Conservation (phyloP, 2,797 vertebrate species). For the Pseudopleuronectes americanus region DNA sequence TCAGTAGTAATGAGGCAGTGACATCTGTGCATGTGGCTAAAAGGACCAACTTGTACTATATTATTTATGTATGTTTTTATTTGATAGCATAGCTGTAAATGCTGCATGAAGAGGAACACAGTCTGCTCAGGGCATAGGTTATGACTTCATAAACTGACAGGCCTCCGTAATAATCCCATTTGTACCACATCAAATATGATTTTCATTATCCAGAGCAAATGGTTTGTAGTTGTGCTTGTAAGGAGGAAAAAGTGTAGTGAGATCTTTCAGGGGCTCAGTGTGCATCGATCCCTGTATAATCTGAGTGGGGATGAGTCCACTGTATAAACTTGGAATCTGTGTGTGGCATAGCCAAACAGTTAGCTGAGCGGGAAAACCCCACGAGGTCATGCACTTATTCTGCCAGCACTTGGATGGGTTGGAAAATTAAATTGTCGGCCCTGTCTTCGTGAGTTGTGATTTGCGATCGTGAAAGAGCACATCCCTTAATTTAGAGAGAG, state of each 20-base stretch:
- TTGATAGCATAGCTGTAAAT: not conserved
- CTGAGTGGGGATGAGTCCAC: conserved; percentile 42
- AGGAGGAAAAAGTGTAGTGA: conserved; percentile 20
- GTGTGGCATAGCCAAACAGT: conserved; percentile 31
- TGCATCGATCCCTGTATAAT: conserved; percentile 48
- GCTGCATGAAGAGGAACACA: conserved; percentile 7
- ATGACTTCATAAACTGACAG: conserved; percentile 29
- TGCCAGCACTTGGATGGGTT: conserved; percentile 20
- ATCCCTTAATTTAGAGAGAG: not conserved
- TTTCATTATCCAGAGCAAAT: conserved; percentile 43
- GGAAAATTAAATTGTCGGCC: conserved; percentile 29
- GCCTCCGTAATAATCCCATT: conserved; percentile 35
- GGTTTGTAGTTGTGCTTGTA: conserved; percentile 17
- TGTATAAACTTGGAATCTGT: conserved; percentile 33
- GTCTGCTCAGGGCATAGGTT: not conserved
- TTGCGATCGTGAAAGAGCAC: not conserved
- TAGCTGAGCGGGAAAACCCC: conserved; percentile 27
- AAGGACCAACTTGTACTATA: not conserved
- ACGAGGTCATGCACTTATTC: conserved; percentile 16
- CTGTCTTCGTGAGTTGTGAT: not conserved
- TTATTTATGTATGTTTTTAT: not conserved
- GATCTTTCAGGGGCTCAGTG: conserved; percentile 39
- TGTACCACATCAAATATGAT: conserved; percentile 21
- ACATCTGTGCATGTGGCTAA: not conserved
- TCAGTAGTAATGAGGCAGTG: not conserved